These are phyloP conservation scores for Tupaia chinensis DNA, from an alignment of 2,113 vertebrate genomes.

Conservation along the genomic window DNA sequence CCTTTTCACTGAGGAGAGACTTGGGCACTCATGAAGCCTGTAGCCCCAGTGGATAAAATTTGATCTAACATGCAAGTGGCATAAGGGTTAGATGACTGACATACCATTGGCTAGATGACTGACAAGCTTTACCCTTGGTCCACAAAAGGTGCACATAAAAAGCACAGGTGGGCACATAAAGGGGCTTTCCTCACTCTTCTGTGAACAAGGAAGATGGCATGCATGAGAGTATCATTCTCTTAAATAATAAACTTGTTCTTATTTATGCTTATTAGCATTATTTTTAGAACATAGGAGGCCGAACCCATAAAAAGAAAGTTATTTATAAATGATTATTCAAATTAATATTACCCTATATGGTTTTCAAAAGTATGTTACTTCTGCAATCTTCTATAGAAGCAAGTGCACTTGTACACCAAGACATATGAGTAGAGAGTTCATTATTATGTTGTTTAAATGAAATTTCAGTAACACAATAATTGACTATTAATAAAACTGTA, in stretches of 20 bases:
- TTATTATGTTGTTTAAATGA: not conserved
- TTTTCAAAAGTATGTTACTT: slow-evolving; percentile 23
- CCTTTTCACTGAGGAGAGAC: not conserved
- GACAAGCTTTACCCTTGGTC: not conserved
- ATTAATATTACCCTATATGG: not conserved
- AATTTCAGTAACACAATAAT: not conserved
- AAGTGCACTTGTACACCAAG: not conserved
- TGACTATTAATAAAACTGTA: not conserved
- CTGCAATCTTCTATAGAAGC: not conserved
- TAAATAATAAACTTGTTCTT: not conserved
- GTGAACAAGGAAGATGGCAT: not conserved
- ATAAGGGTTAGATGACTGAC: not conserved
- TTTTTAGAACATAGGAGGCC: not conserved
- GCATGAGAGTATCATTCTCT: not conserved
- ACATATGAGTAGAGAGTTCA: not conserved
- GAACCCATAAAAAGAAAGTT: not conserved
- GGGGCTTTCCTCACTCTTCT: not conserved
- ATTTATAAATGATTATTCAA: not conserved
- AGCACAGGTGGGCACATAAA: not conserved
- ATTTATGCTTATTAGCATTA: not conserved
- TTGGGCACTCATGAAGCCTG: not conserved
- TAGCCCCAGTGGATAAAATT: not conserved
- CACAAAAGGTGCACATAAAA: too few relatives aligned
- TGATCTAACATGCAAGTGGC: not conserved
- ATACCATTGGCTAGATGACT: not conserved